phyloP scores from a whole-genome alignment of 2,797 vertebrate species.

The Miichthys miiuy region DNA sequence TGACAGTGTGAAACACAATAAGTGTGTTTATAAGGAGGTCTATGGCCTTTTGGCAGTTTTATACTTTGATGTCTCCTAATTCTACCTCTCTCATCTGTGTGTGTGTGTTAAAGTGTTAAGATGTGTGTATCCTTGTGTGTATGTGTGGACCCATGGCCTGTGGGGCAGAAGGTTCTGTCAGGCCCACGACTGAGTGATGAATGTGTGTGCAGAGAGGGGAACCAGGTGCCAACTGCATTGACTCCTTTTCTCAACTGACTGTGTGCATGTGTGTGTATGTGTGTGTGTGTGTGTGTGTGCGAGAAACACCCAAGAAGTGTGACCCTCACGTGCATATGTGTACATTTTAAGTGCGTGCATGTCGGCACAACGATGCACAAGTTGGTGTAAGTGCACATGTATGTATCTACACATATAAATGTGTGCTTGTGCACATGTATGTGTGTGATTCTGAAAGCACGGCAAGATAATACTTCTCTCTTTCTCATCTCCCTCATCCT shows the following conservation, averaged over 20 bases:
- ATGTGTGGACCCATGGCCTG: constrained; percentile 71
- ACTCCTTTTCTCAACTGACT: constrained; percentile 66
- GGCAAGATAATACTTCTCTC: constrained; percentile 79
- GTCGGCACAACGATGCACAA: constrained; percentile 11
- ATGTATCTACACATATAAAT: constrained; percentile 27
- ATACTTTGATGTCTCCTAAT: constrained; percentile 34
- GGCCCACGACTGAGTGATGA: constrained; percentile 82
- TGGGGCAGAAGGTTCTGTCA: constrained; percentile 79
- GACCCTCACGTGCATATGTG: constrained; percentile 28
- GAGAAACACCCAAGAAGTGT: constrained; percentile 25
- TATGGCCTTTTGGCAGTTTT: constrained; percentile 43
- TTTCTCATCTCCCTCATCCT: constrained; percentile 84
- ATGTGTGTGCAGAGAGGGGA: constrained; percentile 78
- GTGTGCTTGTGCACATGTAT: constrained; percentile 28
- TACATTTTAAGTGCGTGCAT: constrained; percentile 17
- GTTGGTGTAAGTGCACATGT: constrained; percentile 18
- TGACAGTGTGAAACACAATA: constrained; percentile 11
- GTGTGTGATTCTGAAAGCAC: constrained; percentile 65
- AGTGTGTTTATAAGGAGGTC: constrained; percentile 43
- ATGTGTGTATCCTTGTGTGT: constrained; percentile 51
- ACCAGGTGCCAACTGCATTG: constrained; percentile 71
- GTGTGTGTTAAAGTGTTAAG: constrained; percentile 52
- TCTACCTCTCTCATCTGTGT: constrained; percentile 34
- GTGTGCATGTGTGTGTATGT: constrained; percentile 6
- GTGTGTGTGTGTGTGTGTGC: constrained; percentile 7